These are phyloP conservation scores for Melanotaenia pygmaea DNA, from an alignment of 2,797 vertebrate species.

Conservation along the genomic window DNA sequence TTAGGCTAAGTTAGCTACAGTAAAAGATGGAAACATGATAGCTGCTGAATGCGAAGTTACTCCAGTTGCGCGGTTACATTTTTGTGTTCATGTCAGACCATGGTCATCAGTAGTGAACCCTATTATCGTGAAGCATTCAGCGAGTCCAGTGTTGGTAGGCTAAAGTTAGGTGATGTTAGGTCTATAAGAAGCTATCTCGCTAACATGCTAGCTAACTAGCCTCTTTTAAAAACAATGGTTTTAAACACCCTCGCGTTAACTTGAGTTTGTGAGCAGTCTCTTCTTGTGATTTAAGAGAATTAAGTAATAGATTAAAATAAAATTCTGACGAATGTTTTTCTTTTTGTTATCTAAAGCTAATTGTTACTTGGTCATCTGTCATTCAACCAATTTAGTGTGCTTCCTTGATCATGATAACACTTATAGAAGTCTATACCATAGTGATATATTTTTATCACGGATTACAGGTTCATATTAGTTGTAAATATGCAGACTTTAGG, in stretches of 20 bases:
- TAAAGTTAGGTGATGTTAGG: constrained; percentile 6
- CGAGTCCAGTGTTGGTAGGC: constrained; percentile 11
- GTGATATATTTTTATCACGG: not conserved
- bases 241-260: not conserved
- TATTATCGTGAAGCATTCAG: not conserved
- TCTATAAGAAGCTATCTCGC: constrained; percentile 36
- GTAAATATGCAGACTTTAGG: not conserved
- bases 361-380: no score
- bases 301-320: not conserved
- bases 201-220: constrained; percentile 29
- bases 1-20: constrained; percentile 71
- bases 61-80: not conserved
- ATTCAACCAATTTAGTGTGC: not conserved
- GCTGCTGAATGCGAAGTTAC: not conserved
- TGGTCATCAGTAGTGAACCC: no score
- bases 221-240: constrained; percentile 12
- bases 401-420: not conserved
- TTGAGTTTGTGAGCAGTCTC: not conserved
- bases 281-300: not conserved
- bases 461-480: not conserved
- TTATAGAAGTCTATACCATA: not conserved
- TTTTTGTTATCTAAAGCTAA: no score
- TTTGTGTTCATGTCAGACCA: not conserved
- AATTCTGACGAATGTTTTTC: not conserved
- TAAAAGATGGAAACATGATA: constrained; percentile 9